A percentile compares a stretch with the other conserved stretches of the same genome.
Evolutionary conservation across 2,797 vertebrate species (phyloP).

Genomic region (Epinephelus coioides): DNA sequence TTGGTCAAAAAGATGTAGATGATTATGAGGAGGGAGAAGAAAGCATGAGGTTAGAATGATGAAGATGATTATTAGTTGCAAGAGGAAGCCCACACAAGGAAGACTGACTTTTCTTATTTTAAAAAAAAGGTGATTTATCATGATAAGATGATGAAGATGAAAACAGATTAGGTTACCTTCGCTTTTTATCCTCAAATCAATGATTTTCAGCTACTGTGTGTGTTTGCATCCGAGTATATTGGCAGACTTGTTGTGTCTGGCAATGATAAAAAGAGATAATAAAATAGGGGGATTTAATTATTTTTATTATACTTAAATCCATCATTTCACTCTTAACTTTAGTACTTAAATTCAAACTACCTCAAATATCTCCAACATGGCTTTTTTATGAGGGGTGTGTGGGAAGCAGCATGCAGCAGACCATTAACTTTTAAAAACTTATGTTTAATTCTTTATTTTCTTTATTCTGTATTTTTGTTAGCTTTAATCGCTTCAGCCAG

Average conservation of each 20-base stretch:
- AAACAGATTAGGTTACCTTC: too few relatives aligned
- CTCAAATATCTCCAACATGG: neutral
- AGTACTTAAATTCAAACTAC: neutral
- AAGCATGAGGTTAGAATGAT: neutral
- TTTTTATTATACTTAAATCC: neutral
- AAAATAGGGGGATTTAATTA: too few relatives aligned
- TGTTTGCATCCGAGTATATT: neutral
- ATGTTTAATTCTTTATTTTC: neutral
- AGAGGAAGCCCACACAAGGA: neutral
- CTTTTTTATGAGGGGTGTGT: neutral
- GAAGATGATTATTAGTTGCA: neutral
- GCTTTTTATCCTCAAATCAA: too few relatives aligned
- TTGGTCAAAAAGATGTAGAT: neutral
- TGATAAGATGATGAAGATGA: neutral
- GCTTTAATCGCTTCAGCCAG: neutral
- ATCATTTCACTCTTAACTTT: neutral
- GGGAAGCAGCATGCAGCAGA: neutral
- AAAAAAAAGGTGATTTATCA: neutral
- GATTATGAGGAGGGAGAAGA: neutral
- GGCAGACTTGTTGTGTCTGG: neutral
- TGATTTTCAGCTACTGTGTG: neutral
- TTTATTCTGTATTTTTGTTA: accelerated
- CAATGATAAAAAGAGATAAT: neutral
- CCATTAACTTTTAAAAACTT: neutral
- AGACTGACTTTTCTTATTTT: too few relatives aligned